These are phyloP conservation scores for Menidia menidia DNA, from an alignment of 2,797 vertebrate genomes.

Conservation along the genomic window DNA sequence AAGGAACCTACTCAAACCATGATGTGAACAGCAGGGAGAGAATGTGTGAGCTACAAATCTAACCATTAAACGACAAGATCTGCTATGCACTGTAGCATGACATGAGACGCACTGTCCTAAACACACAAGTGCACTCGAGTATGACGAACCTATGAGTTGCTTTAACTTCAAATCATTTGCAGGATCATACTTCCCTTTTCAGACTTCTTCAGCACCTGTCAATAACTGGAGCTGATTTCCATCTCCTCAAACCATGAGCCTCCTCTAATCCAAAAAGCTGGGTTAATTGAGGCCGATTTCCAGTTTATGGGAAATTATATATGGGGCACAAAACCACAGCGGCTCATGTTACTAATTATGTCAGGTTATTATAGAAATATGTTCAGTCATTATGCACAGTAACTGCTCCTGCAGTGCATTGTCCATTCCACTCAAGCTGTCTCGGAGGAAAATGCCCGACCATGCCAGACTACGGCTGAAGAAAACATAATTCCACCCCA, in stretches of 20 bases:
- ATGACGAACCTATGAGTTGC: neutral
- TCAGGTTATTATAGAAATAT: constrained; percentile 59
- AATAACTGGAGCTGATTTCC: constrained; percentile 24
- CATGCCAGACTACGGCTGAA: constrained; percentile 59
- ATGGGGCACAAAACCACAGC: constrained; percentile 38
- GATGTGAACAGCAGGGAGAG: neutral
- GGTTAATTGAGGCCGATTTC: constrained; percentile 33
- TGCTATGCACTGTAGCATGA: constrained; percentile 1
- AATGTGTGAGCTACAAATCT: neutral
- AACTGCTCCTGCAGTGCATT: constrained; percentile 49
- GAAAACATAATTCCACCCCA: constrained; percentile 69
- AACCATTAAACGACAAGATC: neutral
- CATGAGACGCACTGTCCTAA: neutral
- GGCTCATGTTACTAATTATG: constrained; percentile 49
- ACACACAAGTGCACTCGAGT: neutral
- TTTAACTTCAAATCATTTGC: neutral
- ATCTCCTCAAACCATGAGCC: neutral
- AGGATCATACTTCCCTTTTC: constrained; percentile 3
- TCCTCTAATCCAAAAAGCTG: constrained; percentile 19
- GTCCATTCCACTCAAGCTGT: constrained; percentile 47
- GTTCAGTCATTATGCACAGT: constrained; percentile 51
- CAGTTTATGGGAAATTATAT: constrained; percentile 42
- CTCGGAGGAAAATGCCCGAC: constrained; percentile 62
- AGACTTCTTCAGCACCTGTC: constrained; percentile 22
- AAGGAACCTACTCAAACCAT: neutral